Percentiles rank a stretch among this genome's conserved stretches.
Conservation (phyloP, 2,888 invertebrate species). For the Hoplodrina blanda region DNA sequence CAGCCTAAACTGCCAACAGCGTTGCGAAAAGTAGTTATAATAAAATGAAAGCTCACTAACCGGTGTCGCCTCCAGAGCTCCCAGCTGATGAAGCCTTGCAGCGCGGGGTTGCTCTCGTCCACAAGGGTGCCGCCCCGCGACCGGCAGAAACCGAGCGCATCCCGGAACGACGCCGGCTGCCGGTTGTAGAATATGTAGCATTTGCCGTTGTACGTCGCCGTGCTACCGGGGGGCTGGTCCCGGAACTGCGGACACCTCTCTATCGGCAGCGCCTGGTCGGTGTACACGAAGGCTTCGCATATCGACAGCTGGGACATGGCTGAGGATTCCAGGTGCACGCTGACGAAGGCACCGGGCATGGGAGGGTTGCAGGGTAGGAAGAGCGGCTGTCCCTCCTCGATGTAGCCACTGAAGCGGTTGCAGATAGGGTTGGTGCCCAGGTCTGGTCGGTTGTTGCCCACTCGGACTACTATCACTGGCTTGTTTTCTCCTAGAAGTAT, state of each 20-base stretch:
- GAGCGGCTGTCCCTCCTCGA: constrained; percentile 97
- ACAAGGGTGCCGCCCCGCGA: constrained; percentile 96
- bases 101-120: constrained; percentile 97
- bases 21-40: neutral
- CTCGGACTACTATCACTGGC: constrained; percentile 96
- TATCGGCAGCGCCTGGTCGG: constrained; percentile 96
- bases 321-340: constrained; percentile 96
- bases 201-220: constrained; percentile 98
- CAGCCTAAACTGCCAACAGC: constrained; percentile 5
- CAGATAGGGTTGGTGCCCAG: constrained; percentile 97
- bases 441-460: constrained; percentile 98
- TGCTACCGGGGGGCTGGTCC: constrained; percentile 97
- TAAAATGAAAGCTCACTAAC: constrained; percentile 81
- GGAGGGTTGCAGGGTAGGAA: constrained; percentile 98
- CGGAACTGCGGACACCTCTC: constrained; percentile 98
- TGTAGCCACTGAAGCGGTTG: constrained; percentile 96
- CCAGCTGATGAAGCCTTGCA: constrained; percentile 98
- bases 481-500: constrained; percentile 92
- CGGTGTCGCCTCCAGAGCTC: constrained; percentile 97
- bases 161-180: constrained; percentile 95
- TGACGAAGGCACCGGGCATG: constrained; percentile 98
- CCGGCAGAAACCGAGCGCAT: constrained; percentile 95
- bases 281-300: constrained; percentile 98
- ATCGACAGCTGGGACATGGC: constrained; percentile 95
- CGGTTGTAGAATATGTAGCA: constrained; percentile 98